phyloP scores from a whole-genome alignment of 2,797 vertebrate genomes.

The Pangasius krempfi region DNA sequence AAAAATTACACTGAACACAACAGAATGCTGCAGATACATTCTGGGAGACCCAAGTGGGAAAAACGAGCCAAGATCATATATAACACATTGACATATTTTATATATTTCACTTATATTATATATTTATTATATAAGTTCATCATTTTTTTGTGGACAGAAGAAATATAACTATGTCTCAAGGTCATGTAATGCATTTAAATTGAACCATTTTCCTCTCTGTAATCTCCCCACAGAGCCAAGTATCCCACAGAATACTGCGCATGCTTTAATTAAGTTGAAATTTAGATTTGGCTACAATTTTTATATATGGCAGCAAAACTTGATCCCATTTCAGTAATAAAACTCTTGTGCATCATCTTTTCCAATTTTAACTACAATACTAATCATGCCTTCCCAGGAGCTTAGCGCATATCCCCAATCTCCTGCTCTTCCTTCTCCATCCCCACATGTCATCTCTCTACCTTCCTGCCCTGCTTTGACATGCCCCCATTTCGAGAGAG shows the following conservation, averaged over 20 bases:
- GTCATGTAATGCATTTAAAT: slow-evolving; percentile 35
- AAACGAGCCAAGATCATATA: neutral
- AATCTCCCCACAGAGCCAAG: slow-evolving; percentile 16
- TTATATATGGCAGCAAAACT: slow-evolving; percentile 36
- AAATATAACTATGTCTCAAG: neutral
- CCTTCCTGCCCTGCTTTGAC: slow-evolving; percentile 30
- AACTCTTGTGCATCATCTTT: slow-evolving; percentile 51
- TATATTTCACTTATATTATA: neutral
- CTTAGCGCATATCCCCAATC: slow-evolving; percentile 50
- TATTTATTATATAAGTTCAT: slow-evolving; percentile 15
- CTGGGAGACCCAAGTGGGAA: neutral
- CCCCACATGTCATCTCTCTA: slow-evolving; percentile 24
- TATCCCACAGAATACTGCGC: slow-evolving; percentile 9
- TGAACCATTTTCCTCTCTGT: slow-evolving; percentile 14
- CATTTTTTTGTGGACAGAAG: neutral
- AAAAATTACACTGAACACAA: neutral
- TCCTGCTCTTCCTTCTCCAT: slow-evolving; percentile 29
- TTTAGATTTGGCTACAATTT: slow-evolving; percentile 45
- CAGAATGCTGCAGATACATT: neutral
- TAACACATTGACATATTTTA: neutral
- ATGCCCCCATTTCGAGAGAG: slow-evolving; percentile 51
- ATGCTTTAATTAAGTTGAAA: slow-evolving; percentile 51
- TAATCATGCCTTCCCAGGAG: slow-evolving; percentile 54
- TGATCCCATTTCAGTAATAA: slow-evolving; percentile 41
- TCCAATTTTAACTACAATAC: slow-evolving; percentile 58